phyloP scores from a whole-genome alignment of 2,888 invertebrate species.

The Listrodromus nycthemerus region DNA sequence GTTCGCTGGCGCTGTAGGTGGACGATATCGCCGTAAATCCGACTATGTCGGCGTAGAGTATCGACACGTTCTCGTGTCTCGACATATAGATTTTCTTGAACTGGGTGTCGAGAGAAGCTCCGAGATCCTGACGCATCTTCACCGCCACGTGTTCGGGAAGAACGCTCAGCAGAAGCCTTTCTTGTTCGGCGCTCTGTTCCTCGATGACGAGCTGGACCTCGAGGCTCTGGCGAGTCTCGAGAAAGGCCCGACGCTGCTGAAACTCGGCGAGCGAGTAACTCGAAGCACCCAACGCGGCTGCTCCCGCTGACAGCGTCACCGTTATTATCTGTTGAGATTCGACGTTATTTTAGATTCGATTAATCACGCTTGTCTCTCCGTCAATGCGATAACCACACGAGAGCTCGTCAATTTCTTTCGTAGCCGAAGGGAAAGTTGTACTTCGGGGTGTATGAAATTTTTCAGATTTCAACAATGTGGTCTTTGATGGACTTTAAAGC shows the following conservation, averaged over 20 bases:
- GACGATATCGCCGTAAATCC: slow-evolving; percentile 98
- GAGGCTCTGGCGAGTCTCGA: slow-evolving; percentile 95
- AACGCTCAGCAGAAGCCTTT: slow-evolving; percentile 95
- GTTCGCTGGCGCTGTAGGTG: slow-evolving; percentile 97
- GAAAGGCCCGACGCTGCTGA: slow-evolving; percentile 94
- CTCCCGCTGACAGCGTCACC: slow-evolving; percentile 84
- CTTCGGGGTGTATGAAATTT: background rate
- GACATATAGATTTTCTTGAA: slow-evolving; percentile 99
- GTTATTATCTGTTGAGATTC: slow-evolving; percentile 77
- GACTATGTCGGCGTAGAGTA: slow-evolving; percentile 98
- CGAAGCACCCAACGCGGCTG: slow-evolving; percentile 91
- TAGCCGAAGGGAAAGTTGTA: background rate
- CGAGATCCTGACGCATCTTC: slow-evolving; percentile 97
- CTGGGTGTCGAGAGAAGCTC: slow-evolving; percentile 94
- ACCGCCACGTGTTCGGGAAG: slow-evolving; percentile 98
- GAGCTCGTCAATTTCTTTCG: background rate
- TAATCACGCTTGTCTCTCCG: background rate
- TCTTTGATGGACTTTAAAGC: no score
- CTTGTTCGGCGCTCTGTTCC: slow-evolving; percentile 97
- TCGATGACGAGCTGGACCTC: slow-evolving; percentile 97
- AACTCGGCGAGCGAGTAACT: slow-evolving; percentile 92
- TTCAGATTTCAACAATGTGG: background rate
- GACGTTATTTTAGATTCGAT: background rate
- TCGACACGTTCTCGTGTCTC: slow-evolving; percentile 98
- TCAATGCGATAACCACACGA: background rate